phyloP scores from a whole-genome alignment of 2,797 vertebrate genomes.

The Balearica regulorum region DNA sequence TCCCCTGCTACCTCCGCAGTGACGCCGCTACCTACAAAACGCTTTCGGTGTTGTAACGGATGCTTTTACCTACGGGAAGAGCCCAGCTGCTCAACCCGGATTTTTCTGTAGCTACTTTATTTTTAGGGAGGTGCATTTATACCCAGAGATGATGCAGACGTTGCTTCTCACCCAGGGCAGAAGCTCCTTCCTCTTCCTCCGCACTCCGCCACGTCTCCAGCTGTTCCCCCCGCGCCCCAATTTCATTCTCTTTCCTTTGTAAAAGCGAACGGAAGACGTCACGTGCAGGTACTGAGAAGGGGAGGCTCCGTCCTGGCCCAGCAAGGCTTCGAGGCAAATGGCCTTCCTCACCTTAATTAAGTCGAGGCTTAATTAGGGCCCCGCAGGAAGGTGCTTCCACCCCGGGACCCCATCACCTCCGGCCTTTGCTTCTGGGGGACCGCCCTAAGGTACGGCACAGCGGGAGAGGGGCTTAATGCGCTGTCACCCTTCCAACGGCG shows the following conservation, averaged over 20 bases:
- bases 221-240: too few relatives aligned
- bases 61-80: too few relatives aligned
- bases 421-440: neutral
- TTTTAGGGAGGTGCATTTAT: neutral
- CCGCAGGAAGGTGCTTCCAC: neutral
- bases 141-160: too few relatives aligned
- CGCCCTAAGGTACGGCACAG: too few relatives aligned
- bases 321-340: neutral
- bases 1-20: neutral
- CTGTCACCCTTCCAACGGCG: too few relatives aligned
- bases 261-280: too few relatives aligned
- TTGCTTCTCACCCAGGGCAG: too few relatives aligned
- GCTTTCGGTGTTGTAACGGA: neutral
- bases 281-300: accelerated
- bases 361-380: neutral
- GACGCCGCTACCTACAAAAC: neutral
- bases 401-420: neutral
- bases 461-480: too few relatives aligned
- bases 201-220: too few relatives aligned
- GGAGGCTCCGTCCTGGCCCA: neutral
- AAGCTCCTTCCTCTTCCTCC: too few relatives aligned
- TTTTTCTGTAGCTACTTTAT: neutral
- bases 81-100: too few relatives aligned
- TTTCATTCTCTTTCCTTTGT: neutral
- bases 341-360: neutral